Base-by-base conservation (phyloP, 1,140 invertebrate genomes). In the Rhyzopertha dominica region DNA sequence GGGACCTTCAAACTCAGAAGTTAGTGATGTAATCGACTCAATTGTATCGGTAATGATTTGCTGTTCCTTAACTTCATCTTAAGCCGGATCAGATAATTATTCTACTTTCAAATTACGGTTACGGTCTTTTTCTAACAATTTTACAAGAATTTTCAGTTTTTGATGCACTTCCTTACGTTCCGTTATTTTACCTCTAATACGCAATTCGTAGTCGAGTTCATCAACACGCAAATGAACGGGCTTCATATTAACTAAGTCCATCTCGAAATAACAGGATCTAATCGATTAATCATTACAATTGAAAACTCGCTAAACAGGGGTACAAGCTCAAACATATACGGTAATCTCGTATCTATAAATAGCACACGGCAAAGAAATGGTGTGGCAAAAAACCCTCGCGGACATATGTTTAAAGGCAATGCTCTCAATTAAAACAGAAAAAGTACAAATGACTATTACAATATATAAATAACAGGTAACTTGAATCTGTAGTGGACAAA, bases 1-100 rank as follows among this genome's bases (percentile, higher is more conserved):
- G 13, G 36, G 36, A 22, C 36, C 36, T 7, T n/a, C 14, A 38
- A 38, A 38, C 16, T 38, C 36, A 38, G 22, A 14, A 38, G 25
- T 38, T 14, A 22, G 36, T 12, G 17, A 10, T 20, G n/a, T 38
- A 14, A 38, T 9, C 7, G 10, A n/a, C 9, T 7, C 10, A n/a
- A 38, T 23, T 23, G 36, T 38, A 20, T 38, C 19, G 16, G 22
- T 20, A 22, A 38, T 38, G 13, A 22, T 13, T n/a, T 9, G 2
- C 14, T 18, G 22, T 38, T 38, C 36, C 8, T 9, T 38, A 23
- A 23, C 36, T 12, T 23, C n/a, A 10, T 38, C 10, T 13, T 20
- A 38, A 23, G 22, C 17, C 5, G 4, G 17, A 16, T 38, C 36
- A 8, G 4, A n/a, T 10, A 22, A 38, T 4, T 22, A 19, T n/a